These are phyloP conservation scores for Fringilla coelebs DNA, from an alignment of 2,797 vertebrate species.

Conservation along the genomic window DNA sequence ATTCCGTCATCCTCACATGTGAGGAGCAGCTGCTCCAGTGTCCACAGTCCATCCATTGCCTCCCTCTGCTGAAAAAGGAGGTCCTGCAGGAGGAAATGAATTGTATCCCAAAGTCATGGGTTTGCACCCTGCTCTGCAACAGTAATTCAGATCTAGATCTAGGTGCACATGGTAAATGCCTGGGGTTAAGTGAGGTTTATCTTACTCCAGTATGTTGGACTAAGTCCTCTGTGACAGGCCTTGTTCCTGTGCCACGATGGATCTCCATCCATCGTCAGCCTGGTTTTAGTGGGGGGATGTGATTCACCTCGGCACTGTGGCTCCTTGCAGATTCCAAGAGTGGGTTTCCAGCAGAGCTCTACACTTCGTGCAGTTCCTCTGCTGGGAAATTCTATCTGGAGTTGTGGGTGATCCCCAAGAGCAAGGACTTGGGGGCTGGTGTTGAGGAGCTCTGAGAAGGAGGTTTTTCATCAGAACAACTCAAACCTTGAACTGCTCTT, in stretches of 20 bases:
- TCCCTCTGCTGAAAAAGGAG: background rate
- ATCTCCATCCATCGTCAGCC: background rate
- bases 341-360: background rate
- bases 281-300: background rate
- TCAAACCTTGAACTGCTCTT: background rate
- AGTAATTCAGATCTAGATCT: background rate
- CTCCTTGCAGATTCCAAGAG: background rate
- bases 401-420: background rate
- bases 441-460: background rate
- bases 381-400: background rate
- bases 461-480: background rate
- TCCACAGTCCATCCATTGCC: background rate
- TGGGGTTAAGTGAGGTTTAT: background rate
- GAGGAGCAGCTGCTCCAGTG: background rate
- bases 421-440: background rate
- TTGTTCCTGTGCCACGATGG: background rate
- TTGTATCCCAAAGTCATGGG: background rate
- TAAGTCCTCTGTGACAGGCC: background rate
- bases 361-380: background rate
- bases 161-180: background rate
- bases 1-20: background rate
- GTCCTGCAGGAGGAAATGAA: background rate
- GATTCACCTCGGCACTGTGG: background rate
- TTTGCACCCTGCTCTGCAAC: background rate
- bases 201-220: background rate